Conservation (phyloP, 2,888 invertebrate species). For the Agrotis ipsilon region DNA sequence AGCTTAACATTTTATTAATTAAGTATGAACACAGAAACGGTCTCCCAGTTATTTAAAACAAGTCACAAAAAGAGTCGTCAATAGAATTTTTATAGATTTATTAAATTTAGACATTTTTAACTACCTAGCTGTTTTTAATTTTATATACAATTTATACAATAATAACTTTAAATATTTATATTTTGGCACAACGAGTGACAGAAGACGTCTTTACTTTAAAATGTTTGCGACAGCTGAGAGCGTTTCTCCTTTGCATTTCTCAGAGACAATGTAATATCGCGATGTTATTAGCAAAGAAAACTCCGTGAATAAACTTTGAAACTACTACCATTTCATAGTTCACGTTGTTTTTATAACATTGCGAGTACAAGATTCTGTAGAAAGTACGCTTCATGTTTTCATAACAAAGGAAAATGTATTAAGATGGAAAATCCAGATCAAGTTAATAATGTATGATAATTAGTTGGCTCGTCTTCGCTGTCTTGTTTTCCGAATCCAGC, state of each 20-base stretch:
- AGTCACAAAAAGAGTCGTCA: constrained; percentile 50
- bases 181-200: constrained; percentile 67
- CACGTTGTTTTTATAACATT: constrained; percentile 26
- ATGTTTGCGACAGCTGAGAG: constrained; percentile 54
- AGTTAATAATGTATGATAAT: neutral
- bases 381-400: constrained; percentile 28
- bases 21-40: constrained; percentile 24
- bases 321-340: constrained; percentile 40
- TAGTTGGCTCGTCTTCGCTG: neutral
- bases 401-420: constrained; percentile 27
- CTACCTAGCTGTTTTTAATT: constrained; percentile 68
- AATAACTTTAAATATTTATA: constrained; percentile 60
- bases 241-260: constrained; percentile 34
- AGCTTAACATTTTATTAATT: constrained; percentile 23
- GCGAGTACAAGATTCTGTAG: constrained; percentile 14
- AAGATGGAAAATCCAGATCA: neutral
- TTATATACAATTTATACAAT: constrained; percentile 78
- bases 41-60: constrained; percentile 67
- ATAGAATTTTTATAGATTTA: constrained; percentile 67
- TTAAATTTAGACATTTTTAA: constrained; percentile 71
- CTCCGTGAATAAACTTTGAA: constrained; percentile 37
- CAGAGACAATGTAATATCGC: constrained; percentile 24
- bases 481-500: no score
- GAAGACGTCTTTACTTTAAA: constrained; percentile 28
- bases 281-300: constrained; percentile 49